phyloP scores from a whole-genome alignment of 2,888 invertebrate species.

The Strigamia crassipes region DNA sequence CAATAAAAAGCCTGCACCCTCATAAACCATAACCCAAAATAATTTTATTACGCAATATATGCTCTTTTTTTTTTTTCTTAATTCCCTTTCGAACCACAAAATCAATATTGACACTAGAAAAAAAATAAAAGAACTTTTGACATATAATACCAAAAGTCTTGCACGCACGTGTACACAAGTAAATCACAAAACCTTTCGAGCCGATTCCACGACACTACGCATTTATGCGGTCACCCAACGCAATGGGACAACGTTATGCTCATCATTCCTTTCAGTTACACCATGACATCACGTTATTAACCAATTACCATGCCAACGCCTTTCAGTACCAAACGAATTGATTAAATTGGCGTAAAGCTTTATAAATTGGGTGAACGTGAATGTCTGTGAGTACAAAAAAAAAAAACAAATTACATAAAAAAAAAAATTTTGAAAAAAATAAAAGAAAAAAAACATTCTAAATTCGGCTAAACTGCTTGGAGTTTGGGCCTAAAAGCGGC shows the following conservation, averaged over 20 bases:
- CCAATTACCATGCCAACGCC: not conserved
- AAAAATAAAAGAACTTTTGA: no score
- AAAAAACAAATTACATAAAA: not conserved
- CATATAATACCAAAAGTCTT: no score
- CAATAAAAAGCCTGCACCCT: not conserved
- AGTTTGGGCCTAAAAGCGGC: not conserved
- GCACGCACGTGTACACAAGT: not conserved
- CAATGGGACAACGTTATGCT: not conserved
- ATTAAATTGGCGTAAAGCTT: not conserved
- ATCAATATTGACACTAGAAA: no score
- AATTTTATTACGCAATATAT: not conserved
- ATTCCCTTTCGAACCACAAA: no score
- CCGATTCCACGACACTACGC: not conserved
- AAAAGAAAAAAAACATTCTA: not conserved
- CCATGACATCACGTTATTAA: not conserved
- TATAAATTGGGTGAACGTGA: not conserved
- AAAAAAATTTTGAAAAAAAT: no score
- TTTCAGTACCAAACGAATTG: not conserved
- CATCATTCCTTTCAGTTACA: not conserved
- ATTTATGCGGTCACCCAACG: not conserved
- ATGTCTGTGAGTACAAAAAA: not conserved
- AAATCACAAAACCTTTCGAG: not conserved
- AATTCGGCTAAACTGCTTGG: slow-evolving; percentile 26
- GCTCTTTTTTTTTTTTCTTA: no score
- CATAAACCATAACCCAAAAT: not conserved